phyloP scores from a whole-genome alignment of 2,888 invertebrate genomes.

The Gryllus longicercus region DNA sequence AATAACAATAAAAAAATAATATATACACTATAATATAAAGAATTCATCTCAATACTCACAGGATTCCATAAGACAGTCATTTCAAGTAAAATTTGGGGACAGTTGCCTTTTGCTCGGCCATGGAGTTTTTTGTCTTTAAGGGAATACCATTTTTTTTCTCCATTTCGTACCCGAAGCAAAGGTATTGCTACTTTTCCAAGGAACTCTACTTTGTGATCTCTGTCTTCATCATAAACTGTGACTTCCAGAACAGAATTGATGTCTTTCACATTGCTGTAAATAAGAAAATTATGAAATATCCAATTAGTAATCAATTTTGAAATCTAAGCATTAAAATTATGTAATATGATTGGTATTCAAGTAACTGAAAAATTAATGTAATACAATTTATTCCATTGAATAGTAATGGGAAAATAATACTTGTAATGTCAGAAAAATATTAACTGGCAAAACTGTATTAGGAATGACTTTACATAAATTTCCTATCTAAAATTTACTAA shows the following conservation, averaged over 20 bases:
- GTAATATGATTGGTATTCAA: too few species aligned
- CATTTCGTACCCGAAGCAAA: conserved; percentile 77
- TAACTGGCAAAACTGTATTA: too few species aligned
- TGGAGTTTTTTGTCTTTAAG: conserved; percentile 93
- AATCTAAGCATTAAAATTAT: too few species aligned
- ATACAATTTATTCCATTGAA: too few species aligned
- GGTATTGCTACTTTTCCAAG: conserved; percentile 90
- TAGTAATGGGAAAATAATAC: too few species aligned
- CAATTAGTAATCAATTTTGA: not conserved
- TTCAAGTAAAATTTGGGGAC: conserved; percentile 86
- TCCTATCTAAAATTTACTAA: not conserved
- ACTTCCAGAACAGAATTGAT: conserved; percentile 91
- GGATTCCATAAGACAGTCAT: conserved; percentile 91
- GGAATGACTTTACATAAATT: too few species aligned
- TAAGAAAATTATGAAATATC: conserved; percentile 18
- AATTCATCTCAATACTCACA: conserved; percentile 50
- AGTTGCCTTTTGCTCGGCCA: conserved; percentile 85
- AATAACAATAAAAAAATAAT: not conserved
- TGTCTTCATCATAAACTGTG: conserved; percentile 96
- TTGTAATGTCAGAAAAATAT: too few species aligned
- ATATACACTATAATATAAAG: conserved; percentile 21
- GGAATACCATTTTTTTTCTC: conserved; percentile 92
- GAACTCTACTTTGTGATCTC: conserved; percentile 97
- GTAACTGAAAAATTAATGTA: too few species aligned
- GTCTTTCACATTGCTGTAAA: conserved; percentile 82